Base-by-base conservation (phyloP, 2,888 invertebrate species). In the Epistrophe grossulariae region DNA sequence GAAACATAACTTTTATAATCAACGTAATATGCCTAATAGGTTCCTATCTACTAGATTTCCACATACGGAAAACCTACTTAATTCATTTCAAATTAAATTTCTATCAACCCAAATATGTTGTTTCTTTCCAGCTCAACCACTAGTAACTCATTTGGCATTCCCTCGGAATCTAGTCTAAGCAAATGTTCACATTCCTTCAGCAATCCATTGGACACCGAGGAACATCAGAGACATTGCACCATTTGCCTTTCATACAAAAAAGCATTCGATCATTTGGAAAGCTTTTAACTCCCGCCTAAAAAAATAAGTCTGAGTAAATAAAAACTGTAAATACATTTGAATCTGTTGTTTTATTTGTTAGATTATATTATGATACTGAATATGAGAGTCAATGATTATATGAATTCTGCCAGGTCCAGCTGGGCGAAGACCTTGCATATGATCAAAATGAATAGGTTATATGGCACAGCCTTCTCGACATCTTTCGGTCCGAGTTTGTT, bases 361-460 rank as follows among this genome's bases (percentile, higher is more conserved):
- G 9, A 48, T 10, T 15, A 55, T 31, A 48, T 10, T 15, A 55
- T 31, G 17, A 59, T 60, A 35, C 40, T 19, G 17, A 40, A 71
- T 24, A 55, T 57, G 55, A 66, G 57, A 66, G 57, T 80, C 19
- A 38, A 60, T 8, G 31, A 62, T 89, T 90, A 92, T 77, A 92
- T 90, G 85, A 91, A 92, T 72, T 90, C 89, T 8, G 89, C 89
- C 57, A 93, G 90, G 89, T 93, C 93, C 13, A 90, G 82, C 85
- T 93, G 93, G 43, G 89, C 90, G 88, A 93, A 93, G 45, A 91
- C 91, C n/a, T 90, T 89, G 0, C 91, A 90, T 79, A 93, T 92
- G n/a, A 93, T 88, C 28, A 90, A 90, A 38, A 93, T 91, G 28
- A 93, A 89, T 7, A 93, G 89, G 89, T 93, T 93, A 60, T 90